phyloP scores from a whole-genome alignment of 53 echinoderm and acorn worm species.

The Paracentrotus lividus region DNA sequence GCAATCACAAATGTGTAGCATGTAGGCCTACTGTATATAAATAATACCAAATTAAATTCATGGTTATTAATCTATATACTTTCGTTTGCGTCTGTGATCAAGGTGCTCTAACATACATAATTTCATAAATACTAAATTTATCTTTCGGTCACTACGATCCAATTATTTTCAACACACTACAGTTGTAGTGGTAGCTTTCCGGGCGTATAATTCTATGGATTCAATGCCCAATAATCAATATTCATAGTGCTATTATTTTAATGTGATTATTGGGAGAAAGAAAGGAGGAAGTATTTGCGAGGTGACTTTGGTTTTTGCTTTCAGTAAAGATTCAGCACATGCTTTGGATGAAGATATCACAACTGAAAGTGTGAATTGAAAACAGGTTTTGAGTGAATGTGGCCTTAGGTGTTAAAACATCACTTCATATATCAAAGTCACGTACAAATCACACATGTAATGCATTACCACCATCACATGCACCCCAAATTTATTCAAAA shows the following conservation, averaged over 20 bases:
- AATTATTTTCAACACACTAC: no score
- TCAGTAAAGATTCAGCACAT: background rate
- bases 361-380: background rate
- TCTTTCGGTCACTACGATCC: no score
- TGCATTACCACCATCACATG: background rate
- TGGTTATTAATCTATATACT: no score
- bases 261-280: background rate
- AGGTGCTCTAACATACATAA: no score
- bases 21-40: no score
- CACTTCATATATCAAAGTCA: constrained; percentile 8
- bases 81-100: no score
- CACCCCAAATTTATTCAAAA: background rate
- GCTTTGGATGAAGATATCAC: background rate
- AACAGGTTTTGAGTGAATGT: constrained; percentile 1
- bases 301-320: background rate
- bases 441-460: constrained; percentile 1
- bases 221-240: no score
- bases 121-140: no score
- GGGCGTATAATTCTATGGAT: no score
- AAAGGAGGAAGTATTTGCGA: background rate
- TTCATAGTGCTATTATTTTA: background rate
- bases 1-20: no score
- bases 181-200: no score
- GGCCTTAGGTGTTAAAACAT: background rate
- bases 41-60: no score